These are phyloP conservation scores for Ostrea edulis DNA, from an alignment of 1,140 invertebrate genomes.

Conservation along the genomic window DNA sequence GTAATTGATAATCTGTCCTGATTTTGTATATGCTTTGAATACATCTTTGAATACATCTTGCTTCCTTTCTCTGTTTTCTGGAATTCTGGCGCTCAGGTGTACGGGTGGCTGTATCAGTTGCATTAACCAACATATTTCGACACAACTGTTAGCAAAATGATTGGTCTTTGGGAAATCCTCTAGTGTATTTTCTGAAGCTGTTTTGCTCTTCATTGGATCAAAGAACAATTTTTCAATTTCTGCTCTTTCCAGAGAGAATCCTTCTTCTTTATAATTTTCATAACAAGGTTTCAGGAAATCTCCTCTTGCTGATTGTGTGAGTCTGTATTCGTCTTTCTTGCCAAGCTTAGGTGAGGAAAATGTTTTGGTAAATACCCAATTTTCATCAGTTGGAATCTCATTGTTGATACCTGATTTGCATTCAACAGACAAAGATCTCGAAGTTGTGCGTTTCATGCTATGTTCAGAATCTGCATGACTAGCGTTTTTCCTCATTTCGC, in stretches of 20 bases:
- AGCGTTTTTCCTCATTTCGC: not conserved
- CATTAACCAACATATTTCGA: conserved; percentile 57
- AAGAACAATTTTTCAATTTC: not conserved
- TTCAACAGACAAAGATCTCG: not conserved
- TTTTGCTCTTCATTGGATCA: too few relatives aligned
- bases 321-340: not conserved
- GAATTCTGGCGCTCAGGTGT: conserved; percentile 21
- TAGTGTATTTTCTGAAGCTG: not conserved
- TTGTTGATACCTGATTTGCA: too few relatives aligned
- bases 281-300: not conserved
- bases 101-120: conserved; percentile 45
- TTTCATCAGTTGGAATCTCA: too few relatives aligned
- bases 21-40: conserved; percentile 50
- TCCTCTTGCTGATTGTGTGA: not conserved
- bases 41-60: conserved; percentile 43
- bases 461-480: not conserved
- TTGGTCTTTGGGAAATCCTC: not conserved
- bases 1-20: conserved; percentile 43
- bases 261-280: not conserved
- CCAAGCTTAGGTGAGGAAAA: not conserved
- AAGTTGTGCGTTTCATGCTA: not conserved
- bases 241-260: not conserved
- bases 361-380: too few relatives aligned
- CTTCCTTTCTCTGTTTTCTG: conserved; percentile 42
- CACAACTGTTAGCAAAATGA: conserved; percentile 29